Percentiles rank a stretch among this genome's conserved stretches.
Evolutionary conservation across 2,888 invertebrate species (phyloP).

Genomic region (Drosophila crucigera): DNA sequence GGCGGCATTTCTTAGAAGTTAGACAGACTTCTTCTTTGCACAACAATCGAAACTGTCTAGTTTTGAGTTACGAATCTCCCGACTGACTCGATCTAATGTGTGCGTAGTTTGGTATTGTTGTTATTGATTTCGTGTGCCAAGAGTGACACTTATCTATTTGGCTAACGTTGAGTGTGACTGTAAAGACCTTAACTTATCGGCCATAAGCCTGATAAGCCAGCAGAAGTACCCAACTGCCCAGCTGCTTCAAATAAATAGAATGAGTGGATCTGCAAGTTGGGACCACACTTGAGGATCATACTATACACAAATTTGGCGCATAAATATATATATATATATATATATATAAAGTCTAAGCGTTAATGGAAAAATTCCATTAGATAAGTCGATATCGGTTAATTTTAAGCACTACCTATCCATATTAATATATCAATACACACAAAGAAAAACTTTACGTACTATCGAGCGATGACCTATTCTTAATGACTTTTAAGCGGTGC

Average conservation of each 20-base stretch:
- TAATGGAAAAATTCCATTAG: background rate
- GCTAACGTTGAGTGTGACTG: conserved; percentile 37
- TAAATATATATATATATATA: background rate
- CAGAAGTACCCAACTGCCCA: conserved; percentile 47
- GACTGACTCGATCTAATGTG: conserved; percentile 7
- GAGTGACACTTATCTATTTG: conserved; percentile 76
- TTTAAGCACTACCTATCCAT: background rate
- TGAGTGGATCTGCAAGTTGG: conserved; percentile 21
- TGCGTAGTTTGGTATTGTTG: conserved; percentile 33
- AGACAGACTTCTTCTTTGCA: conserved; percentile 48
- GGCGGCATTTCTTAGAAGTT: conserved; percentile 65
- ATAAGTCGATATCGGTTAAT: background rate
- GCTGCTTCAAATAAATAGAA: conserved; percentile 43
- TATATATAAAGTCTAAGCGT: background rate
- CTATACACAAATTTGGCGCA: conserved; percentile 20
- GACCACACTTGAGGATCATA: background rate
- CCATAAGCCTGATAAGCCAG: conserved; percentile 69
- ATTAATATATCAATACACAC: background rate
- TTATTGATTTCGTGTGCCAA: conserved; percentile 36
- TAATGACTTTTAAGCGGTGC: background rate
- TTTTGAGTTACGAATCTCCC: conserved; percentile 34
- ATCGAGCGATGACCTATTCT: background rate
- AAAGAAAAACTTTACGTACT: background rate
- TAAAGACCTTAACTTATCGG: conserved; percentile 64
- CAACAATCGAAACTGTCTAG: conserved; percentile 63